Percentiles rank a stretch among this genome's conserved stretches.
Evolutionary conservation across 1,140 invertebrate genomes (phyloP).

Genomic region (Nephila pilipes): DNA sequence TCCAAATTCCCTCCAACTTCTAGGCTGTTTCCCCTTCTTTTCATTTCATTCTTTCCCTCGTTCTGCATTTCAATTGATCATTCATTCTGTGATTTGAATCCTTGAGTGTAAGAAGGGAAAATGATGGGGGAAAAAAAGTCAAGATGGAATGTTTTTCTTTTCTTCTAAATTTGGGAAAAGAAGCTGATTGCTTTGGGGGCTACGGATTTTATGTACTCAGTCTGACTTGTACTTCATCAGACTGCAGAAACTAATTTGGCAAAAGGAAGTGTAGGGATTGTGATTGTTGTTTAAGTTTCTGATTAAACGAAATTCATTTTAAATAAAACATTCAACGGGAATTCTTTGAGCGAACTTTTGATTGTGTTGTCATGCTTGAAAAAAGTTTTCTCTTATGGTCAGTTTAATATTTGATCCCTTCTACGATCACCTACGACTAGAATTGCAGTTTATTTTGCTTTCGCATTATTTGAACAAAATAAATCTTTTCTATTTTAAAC

Average conservation of each 20-base stretch:
- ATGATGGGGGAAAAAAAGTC: not conserved
- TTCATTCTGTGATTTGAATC: constrained; percentile 24
- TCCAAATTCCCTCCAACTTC: not conserved
- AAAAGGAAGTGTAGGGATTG: not conserved
- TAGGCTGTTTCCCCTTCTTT: not conserved
- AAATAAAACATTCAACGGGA: not conserved
- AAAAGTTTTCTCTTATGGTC: not conserved
- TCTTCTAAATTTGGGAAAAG: not conserved
- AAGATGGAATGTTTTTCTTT: not conserved
- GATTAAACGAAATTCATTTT: constrained; percentile 20
- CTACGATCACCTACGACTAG: not conserved
- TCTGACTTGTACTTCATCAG: constrained; percentile 1
- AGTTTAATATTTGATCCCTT: not conserved
- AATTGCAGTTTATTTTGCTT: not conserved
- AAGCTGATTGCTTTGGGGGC: constrained; percentile 6
- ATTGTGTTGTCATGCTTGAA: not conserved
- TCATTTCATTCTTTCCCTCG: constrained; percentile 3
- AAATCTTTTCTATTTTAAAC: too few species aligned
- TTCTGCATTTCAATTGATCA: constrained; percentile 33
- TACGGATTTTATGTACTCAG: constrained; percentile 3
- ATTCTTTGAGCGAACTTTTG: not conserved
- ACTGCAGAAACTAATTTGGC: constrained; percentile 8
- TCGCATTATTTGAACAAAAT: not conserved
- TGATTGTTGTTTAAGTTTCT: constrained; percentile 14
- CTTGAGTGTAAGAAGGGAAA: not conserved